These are phyloP conservation scores for Nasua narica DNA, from an alignment of 2,797 vertebrate species.

Conservation along the genomic window DNA sequence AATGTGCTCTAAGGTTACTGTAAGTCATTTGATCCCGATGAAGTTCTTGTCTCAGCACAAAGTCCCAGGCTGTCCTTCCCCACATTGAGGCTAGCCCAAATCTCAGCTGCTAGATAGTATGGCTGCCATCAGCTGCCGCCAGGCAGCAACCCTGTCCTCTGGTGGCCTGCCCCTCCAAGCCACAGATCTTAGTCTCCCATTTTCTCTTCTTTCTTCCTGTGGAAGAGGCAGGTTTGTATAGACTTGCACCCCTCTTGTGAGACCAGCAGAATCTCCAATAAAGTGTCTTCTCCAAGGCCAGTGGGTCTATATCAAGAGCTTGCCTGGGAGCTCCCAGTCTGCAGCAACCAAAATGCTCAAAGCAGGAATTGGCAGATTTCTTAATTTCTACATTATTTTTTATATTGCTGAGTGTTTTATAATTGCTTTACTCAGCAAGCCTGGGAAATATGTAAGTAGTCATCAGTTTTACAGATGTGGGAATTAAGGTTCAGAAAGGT, in stretches of 20 bases:
- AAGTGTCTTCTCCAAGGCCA: background rate
- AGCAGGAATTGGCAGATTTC: background rate
- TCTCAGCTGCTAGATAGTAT: background rate
- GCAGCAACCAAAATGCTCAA: background rate
- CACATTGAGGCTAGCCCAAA: background rate
- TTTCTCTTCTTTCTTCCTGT: background rate
- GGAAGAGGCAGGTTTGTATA: background rate
- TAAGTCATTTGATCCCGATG: background rate
- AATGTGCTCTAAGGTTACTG: background rate
- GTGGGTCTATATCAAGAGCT: background rate
- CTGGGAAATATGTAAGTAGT: slow-evolving; percentile 47
- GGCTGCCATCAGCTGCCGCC: background rate
- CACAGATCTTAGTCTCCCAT: background rate
- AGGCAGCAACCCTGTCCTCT: background rate
- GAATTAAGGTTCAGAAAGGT: slow-evolving; percentile 48
- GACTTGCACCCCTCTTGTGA: background rate
- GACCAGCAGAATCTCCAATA: background rate
- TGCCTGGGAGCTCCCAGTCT: background rate
- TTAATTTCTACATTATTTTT: slow-evolving; percentile 17
- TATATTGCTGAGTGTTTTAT: slow-evolving; percentile 10
- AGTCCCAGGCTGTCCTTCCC: background rate
- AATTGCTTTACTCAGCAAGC: slow-evolving; percentile 59
- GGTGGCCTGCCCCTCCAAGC: background rate
- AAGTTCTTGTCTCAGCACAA: background rate
- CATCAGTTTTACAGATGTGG: slow-evolving; percentile 56